Evolutionary conservation across 2,797 vertebrate species (phyloP).

Genomic region (Rhinella marina): DNA sequence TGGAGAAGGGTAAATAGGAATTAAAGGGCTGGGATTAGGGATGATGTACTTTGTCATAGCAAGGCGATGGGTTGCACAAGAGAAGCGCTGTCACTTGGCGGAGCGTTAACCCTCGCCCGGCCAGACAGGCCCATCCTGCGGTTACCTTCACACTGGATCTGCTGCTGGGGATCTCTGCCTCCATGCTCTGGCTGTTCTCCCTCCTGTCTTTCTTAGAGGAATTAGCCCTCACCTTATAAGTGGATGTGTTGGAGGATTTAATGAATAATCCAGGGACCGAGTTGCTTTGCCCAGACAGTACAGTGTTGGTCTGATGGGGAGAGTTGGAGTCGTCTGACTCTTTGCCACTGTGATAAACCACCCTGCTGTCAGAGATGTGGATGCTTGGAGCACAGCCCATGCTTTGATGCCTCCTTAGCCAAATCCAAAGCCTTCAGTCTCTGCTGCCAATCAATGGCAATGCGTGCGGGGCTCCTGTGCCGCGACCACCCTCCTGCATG

Average conservation of each 20-base stretch:
- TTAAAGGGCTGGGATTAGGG: neutral
- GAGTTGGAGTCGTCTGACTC: conserved; percentile 90
- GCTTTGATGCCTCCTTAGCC: conserved; percentile 81
- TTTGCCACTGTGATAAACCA: conserved; percentile 89
- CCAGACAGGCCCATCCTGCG: conserved; percentile 37
- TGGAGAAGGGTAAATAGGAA: neutral
- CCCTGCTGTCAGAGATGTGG: conserved; percentile 89
- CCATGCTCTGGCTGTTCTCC: conserved; percentile 72
- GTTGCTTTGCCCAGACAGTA: conserved; percentile 83
- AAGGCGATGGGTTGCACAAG: neutral
- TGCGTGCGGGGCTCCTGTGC: neutral
- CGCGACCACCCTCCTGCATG: conserved; percentile 38
- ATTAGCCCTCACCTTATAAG: conserved; percentile 86
- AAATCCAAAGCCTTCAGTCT: conserved; percentile 51
- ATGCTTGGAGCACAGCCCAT: conserved; percentile 99
- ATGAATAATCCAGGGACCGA: conserved; percentile 87
- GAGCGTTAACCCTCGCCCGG: neutral
- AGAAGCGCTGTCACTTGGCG: neutral
- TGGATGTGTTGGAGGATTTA: conserved; percentile 81
- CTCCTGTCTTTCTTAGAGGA: conserved; percentile 73
- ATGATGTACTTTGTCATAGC: neutral
- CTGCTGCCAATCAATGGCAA: conserved; percentile 21
- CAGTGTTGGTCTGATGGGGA: conserved; percentile 87
- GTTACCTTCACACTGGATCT: conserved; percentile 73
- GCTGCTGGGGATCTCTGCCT: conserved; percentile 70